A percentile compares a stretch with the other conserved stretches of the same genome.
Conservation (phyloP, 2,797 vertebrate genomes). For the Anableps anableps region DNA sequence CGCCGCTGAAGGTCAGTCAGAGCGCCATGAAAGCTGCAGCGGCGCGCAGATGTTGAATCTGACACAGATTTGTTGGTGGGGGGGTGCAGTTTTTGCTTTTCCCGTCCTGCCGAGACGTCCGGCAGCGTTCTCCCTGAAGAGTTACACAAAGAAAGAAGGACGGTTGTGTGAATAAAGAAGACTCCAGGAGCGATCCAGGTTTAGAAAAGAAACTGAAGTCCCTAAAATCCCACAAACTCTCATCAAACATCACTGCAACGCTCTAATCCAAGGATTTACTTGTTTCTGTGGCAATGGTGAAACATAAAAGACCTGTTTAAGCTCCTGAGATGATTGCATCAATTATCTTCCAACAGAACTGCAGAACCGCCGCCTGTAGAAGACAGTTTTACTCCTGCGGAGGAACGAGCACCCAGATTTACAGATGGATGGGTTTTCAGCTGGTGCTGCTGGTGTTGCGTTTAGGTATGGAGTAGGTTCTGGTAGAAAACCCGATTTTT, state of each 20-base stretch:
- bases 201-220: background rate
- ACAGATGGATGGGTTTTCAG: background rate
- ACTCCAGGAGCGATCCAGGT: background rate
- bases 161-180: background rate
- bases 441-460: background rate
- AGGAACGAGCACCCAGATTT: background rate
- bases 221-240: background rate
- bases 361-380: background rate
- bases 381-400: background rate
- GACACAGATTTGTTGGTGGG: conserved; percentile 28
- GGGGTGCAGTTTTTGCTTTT: conserved; percentile 16
- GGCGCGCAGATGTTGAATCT: conserved; percentile 40
- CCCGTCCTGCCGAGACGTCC: background rate
- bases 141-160: background rate
- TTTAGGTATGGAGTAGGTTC: background rate
- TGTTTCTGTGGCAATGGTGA: background rate
- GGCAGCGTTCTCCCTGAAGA: background rate
- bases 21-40: background rate
- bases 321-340: background rate
- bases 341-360: background rate
- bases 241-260: background rate
- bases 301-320: background rate
- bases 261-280: background rate
- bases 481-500: background rate
- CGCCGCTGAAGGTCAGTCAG: conserved; percentile 13